Base-by-base conservation (phyloP, 1,140 invertebrate genomes). In the Arion vulgaris region DNA sequence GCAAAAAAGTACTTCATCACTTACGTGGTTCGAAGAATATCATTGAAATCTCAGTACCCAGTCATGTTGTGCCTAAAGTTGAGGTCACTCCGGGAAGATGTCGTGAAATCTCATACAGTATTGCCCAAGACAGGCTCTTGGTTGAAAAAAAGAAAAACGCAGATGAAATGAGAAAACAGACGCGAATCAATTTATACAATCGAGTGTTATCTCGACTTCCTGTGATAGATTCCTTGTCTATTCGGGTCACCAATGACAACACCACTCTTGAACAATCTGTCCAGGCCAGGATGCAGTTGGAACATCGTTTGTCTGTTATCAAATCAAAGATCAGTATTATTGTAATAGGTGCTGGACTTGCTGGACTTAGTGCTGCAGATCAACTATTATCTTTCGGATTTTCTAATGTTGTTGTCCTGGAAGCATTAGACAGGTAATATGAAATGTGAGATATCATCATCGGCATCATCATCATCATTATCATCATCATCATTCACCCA, bases 301-400 rank as follows among this genome's bases (percentile, higher is more conserved):
- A 66, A 5, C 19, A 34, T 28, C n/a, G 19, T 28, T 32, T 66
- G 62, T 32, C 11, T 5, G 62, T 2, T 9, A 28, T 49, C 36
- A 38, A 38, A 76, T 23, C 74, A 41, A 79, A 68, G 1, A 57
- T 79, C 32, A 38, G 26, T 23, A 36, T 80, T n/a, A 28, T 80
- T 23, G 78, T 80, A 17, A 28, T 80, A 2, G 78, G 78, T 26
- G 78, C 78, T 4, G 78, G 78, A n/a, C 28, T 80, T n/a, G 78
- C 78, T 23, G 78, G 78, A 2, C 78, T 80, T 9, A 80, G 78
- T 34, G 78, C 78, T n/a, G 78, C 68, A 23, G 23, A 69, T 23
- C 11, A 69, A 4, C 68, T 80, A 15, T 34, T 80, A 28, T 15
- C 19, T 5, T 32, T 26, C 26, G 78, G 78, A 7, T 80, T 80